phyloP scores from a whole-genome alignment of 2,113 vertebrate species.

The Chamaea fasciata region DNA sequence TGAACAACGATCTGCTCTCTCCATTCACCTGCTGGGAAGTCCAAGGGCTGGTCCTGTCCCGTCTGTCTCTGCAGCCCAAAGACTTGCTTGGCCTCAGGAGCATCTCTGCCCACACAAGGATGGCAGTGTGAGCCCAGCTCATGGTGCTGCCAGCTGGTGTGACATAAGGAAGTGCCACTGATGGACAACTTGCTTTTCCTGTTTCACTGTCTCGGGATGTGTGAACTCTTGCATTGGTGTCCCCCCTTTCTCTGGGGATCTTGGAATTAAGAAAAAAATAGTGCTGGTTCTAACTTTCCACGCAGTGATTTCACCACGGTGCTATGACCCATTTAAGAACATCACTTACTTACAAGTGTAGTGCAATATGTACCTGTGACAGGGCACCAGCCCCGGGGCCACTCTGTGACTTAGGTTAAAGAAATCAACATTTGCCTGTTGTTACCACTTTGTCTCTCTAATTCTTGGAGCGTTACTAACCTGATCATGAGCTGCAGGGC shows the following conservation, averaged over 20 bases:
- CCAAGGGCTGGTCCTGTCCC: not conserved
- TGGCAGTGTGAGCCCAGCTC: not conserved
- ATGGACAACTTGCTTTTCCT: conserved; percentile 12
- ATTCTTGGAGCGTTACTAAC: conserved; percentile 1
- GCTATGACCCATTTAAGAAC: conserved; percentile 38
- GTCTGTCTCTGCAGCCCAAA: not conserved
- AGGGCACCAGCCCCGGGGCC: not conserved
- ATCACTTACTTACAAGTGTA: conserved; percentile 30
- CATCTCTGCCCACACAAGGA: not conserved
- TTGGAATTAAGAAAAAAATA: not conserved
- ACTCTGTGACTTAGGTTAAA: not conserved
- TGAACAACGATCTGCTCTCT: not conserved
- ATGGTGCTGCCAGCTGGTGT: not conserved
- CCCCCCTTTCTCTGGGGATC: not conserved
- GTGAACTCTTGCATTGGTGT: not conserved
- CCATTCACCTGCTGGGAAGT: not conserved
- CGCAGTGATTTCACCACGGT: conserved; percentile 39
- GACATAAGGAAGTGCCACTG: conserved; percentile 14
- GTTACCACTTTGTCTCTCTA: conserved; percentile 37
- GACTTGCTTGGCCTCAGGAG: not conserved
- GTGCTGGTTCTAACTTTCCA: not conserved
- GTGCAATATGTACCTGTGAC: conserved; percentile 63
- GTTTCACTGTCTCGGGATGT: not conserved
- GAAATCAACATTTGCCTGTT: not conserved
- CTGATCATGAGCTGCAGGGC: not conserved